A percentile compares a stretch with the other conserved stretches of the same genome.
These are phyloP conservation scores for Pherbina coryleti DNA, from an alignment of 2,888 invertebrate genomes.

Conservation along the genomic window DNA sequence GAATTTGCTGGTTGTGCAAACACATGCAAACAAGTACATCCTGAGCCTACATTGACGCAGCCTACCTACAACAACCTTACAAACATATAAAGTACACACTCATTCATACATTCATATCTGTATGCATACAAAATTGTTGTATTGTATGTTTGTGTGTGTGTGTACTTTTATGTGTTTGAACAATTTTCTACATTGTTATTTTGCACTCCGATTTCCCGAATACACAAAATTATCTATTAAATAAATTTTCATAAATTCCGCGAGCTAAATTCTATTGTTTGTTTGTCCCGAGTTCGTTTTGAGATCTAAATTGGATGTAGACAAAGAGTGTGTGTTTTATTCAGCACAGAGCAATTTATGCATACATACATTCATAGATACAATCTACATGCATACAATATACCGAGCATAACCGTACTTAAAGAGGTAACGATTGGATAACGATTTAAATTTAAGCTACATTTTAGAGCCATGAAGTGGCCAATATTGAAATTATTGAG, in stretches of 20 bases:
- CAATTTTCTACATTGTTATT: constrained; percentile 27
- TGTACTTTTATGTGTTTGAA: constrained; percentile 8
- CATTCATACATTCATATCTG: too few relatives aligned
- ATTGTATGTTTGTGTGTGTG: background rate
- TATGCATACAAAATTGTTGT: background rate
- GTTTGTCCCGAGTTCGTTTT: background rate
- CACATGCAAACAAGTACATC: constrained; percentile 14
- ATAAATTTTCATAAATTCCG: constrained; percentile 29
- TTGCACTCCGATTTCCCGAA: constrained; percentile 4
- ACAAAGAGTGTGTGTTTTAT: background rate
- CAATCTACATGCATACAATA: too few relatives aligned
- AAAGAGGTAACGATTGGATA: too few relatives aligned
- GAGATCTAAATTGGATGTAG: constrained; percentile 5
- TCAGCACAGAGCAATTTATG: background rate
- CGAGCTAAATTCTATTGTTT: background rate
- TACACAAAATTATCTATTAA: constrained; percentile 20
- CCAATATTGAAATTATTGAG: too few relatives aligned
- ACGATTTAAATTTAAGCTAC: too few relatives aligned
- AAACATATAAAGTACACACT: background rate
- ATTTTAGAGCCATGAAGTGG: too few relatives aligned
- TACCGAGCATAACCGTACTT: too few relatives aligned
- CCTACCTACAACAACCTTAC: background rate
- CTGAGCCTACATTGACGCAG: background rate
- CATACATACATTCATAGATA: too few relatives aligned
- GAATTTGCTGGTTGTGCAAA: constrained; percentile 21